phyloP scores from a whole-genome alignment of 2,888 invertebrate species.

The Sceliomorpha sp. region DNA sequence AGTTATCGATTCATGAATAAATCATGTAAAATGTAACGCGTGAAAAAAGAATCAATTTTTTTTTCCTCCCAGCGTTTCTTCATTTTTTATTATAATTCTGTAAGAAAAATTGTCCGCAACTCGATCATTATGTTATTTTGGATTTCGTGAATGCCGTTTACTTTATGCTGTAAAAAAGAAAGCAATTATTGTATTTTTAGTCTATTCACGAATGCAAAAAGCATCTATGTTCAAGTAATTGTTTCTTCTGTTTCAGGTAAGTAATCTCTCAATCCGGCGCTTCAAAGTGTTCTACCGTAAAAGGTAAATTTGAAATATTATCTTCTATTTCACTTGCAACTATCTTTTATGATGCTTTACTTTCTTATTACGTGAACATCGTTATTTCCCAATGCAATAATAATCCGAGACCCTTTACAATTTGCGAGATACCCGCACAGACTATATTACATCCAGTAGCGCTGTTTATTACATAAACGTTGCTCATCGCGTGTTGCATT shows the following conservation, averaged over 20 bases:
- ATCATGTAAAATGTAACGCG: conserved; percentile 46
- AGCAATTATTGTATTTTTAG: too few species aligned
- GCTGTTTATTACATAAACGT: too few species aligned
- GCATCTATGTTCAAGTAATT: conserved; percentile 15
- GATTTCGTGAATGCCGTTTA: neutral
- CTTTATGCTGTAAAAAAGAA: too few species aligned
- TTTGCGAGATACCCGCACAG: too few species aligned
- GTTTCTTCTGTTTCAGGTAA: conserved; percentile 41
- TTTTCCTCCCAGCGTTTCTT: too few species aligned
- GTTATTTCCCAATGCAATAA: too few species aligned
- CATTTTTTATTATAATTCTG: too few species aligned
- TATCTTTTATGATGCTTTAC: neutral
- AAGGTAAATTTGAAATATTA: conserved; percentile 9
- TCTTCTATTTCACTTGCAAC: conserved; percentile 1
- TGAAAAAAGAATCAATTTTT: conserved; percentile 38
- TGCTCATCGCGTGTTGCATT: too few species aligned
- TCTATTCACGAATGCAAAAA: too few species aligned
- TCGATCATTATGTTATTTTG: conserved; percentile 13
- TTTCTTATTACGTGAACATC: neutral
- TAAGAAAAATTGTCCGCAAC: neutral
- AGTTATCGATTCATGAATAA: conserved; percentile 44
- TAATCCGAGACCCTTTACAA: too few species aligned
- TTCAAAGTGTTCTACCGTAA: conserved; percentile 4
- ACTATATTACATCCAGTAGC: too few species aligned
- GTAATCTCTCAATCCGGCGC: conserved; percentile 7